Evolutionary conservation across 1,140 invertebrate species (phyloP).

Genomic region (Tribolium castaneum): DNA sequence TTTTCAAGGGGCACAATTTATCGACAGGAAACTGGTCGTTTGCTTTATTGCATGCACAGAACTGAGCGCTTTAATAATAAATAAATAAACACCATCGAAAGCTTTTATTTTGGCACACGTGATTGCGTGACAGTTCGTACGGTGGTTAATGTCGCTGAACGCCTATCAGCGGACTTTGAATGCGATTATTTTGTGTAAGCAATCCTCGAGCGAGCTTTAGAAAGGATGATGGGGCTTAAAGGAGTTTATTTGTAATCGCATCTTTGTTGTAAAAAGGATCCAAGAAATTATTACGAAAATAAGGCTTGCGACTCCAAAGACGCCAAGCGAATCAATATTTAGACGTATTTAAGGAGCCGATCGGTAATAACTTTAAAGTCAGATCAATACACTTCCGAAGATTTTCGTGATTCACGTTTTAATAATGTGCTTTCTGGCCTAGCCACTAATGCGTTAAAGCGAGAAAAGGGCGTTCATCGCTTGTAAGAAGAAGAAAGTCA

Average conservation of each 20-base stretch:
- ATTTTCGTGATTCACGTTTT: no score
- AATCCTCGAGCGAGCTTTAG: background rate
- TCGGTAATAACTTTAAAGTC: background rate
- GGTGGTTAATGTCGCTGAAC: slow-evolving; percentile 24
- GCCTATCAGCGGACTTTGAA: background rate
- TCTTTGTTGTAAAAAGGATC: background rate
- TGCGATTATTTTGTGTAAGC: slow-evolving; percentile 18
- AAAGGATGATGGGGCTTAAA: background rate
- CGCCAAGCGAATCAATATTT: background rate
- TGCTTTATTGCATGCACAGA: slow-evolving; percentile 10
- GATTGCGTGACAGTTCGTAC: slow-evolving; percentile 14
- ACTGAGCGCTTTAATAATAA: slow-evolving; percentile 6
- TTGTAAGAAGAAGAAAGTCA: background rate
- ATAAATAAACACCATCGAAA: slow-evolving; percentile 34
- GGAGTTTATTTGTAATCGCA: background rate
- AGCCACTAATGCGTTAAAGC: background rate
- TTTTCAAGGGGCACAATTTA: background rate
- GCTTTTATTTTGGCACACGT: slow-evolving; percentile 31
- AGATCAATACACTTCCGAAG: background rate
- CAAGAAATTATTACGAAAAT: background rate
- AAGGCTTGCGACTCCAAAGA: no score
- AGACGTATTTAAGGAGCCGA: background rate
- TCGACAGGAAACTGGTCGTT: background rate
- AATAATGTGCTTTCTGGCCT: background rate
- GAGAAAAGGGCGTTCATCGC: background rate